A percentile compares a stretch with the other conserved stretches of the same genome.
These are phyloP conservation scores for Meganola albula DNA, from an alignment of 2,888 invertebrate genomes.

Conservation along the genomic window DNA sequence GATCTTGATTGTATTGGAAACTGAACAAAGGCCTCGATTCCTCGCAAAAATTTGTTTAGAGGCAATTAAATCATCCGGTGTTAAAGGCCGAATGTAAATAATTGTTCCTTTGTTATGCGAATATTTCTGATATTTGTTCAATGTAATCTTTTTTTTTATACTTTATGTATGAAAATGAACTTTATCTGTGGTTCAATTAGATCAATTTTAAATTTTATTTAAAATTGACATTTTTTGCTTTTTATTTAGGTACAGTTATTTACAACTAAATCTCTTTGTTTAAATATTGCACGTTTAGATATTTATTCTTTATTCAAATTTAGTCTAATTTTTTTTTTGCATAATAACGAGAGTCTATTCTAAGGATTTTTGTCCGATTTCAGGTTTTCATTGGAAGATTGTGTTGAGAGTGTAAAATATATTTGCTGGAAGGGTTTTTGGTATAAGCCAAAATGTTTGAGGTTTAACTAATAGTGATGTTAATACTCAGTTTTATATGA, in stretches of 20 bases:
- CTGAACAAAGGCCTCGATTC: conserved; percentile 33
- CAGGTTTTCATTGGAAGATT: conserved; percentile 28
- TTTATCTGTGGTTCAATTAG: conserved; percentile 6
- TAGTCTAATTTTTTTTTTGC: too few species aligned
- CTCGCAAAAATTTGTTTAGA: conserved; percentile 27
- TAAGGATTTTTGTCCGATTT: too few species aligned
- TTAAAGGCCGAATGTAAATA: conserved; percentile 24
- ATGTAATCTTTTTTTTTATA: too few species aligned
- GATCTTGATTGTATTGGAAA: conserved; percentile 33
- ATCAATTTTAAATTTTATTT: conserved; percentile 3
- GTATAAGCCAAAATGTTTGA: conserved; percentile 20
- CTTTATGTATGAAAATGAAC: too few species aligned
- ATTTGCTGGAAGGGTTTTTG: conserved; percentile 41
- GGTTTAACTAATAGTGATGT: conserved; percentile 25
- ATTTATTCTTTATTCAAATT: too few species aligned
- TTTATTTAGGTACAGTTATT: conserved; percentile 24
- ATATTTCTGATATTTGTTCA: too few species aligned
- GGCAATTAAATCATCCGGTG: conserved; percentile 35
- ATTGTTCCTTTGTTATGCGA: conserved; percentile 27
- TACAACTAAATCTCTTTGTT: conserved; percentile 29
- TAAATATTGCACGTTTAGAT: conserved; percentile 37
- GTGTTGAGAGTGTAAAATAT: conserved; percentile 25
- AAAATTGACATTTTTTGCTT: too few species aligned
- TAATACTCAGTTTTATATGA: conserved; percentile 33
- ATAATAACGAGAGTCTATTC: neutral